phyloP scores from a whole-genome alignment of 2,797 vertebrate genomes.

The Thalassophryne amazonica region DNA sequence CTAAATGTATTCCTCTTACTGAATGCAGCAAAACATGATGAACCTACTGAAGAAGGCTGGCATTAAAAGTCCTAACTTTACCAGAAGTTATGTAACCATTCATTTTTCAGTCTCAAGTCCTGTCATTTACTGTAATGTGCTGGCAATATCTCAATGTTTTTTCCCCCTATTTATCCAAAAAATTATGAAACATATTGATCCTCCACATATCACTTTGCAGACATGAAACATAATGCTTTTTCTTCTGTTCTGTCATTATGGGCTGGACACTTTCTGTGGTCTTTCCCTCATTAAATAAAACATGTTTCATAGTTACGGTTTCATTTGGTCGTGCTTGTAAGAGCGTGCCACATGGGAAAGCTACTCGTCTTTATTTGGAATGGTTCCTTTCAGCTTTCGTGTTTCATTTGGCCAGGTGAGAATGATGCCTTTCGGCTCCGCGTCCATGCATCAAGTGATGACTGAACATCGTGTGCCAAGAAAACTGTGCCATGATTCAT shows the following conservation, averaged over 20 bases:
- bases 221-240: conserved; percentile 24
- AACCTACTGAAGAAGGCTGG: conserved; percentile 36
- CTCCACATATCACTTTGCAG: conserved; percentile 33
- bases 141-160: conserved; percentile 40
- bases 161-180: conserved; percentile 37
- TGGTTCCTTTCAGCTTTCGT: conserved; percentile 4
- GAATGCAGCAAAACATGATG: conserved; percentile 45
- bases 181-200: conserved; percentile 32
- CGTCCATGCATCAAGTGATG: conserved; percentile 1
- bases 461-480: conserved; percentile 8
- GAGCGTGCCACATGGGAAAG: conserved; percentile 17
- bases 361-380: conserved; percentile 3
- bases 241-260: conserved; percentile 23
- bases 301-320: conserved; percentile 29
- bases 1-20: conserved; percentile 28
- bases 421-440: conserved; percentile 12
- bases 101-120: conserved; percentile 57
- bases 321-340: conserved; percentile 14
- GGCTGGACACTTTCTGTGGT: conserved; percentile 29
- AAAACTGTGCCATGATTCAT: conserved; percentile 3
- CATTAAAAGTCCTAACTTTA: conserved; percentile 54
- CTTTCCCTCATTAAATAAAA: conserved; percentile 2
- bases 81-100: conserved; percentile 74
- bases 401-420: conserved; percentile 37
- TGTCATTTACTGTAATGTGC: conserved; percentile 71